A percentile compares a stretch with the other conserved stretches of the same genome.
These are phyloP conservation scores for Odontocolon sp. DNA, from an alignment of 2,888 invertebrate species.

Conservation along the genomic window DNA sequence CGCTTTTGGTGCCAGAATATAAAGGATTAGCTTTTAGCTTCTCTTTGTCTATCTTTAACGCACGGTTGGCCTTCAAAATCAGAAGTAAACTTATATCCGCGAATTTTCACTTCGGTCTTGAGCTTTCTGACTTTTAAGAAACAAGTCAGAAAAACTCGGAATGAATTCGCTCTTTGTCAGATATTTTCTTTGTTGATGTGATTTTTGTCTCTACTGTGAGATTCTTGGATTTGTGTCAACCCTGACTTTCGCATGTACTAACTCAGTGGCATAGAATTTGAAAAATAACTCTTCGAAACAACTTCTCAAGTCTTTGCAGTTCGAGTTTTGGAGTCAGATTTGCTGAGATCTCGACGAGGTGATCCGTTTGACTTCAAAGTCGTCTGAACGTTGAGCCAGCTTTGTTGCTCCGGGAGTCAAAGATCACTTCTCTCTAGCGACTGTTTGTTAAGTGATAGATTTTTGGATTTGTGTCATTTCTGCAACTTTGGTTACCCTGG, in stretches of 20 bases:
- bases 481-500: not conserved
- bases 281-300: not conserved
- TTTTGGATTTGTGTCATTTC: slow-evolving; percentile 9
- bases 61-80: not conserved
- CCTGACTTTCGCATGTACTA: slow-evolving; percentile 8
- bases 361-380: slow-evolving; percentile 53
- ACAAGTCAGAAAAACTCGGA: slow-evolving; percentile 17
- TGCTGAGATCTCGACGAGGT: slow-evolving; percentile 4
- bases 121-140: slow-evolving; percentile 10
- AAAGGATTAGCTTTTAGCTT: slow-evolving; percentile 40
- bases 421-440: not conserved
- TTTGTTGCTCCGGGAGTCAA: not conserved
- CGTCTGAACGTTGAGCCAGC: not conserved
- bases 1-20: slow-evolving; percentile 51
- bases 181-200: slow-evolving; percentile 28
- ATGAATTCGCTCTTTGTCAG: slow-evolving; percentile 1
- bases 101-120: slow-evolving; percentile 9
- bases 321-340: slow-evolving; percentile 40
- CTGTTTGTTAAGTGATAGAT: not conserved
- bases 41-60: slow-evolving; percentile 13
- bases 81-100: slow-evolving; percentile 6
- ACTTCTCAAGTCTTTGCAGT: not conserved
- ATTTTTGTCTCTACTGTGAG: not conserved
- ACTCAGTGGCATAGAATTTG: not conserved
- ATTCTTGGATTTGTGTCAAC: slow-evolving; percentile 42